Base-by-base conservation (phyloP, 2,888 invertebrate genomes). In the Sesia apiformis region DNA sequence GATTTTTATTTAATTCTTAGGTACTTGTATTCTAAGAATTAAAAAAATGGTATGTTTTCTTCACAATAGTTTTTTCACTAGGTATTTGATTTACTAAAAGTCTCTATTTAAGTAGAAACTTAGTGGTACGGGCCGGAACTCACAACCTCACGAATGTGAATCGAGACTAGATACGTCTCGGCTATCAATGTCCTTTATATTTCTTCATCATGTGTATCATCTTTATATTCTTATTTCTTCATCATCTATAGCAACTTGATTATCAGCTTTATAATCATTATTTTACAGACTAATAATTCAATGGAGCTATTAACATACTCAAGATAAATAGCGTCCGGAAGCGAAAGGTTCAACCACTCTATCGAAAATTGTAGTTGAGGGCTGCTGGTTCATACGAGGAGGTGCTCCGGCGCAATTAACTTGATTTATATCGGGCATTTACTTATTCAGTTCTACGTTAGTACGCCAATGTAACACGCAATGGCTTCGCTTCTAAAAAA, bases 391-490 rank as follows among this genome's bases (percentile, higher is more conserved):
- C 81, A 84, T 81, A 85, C 78, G 68, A 83, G 84, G 84, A 85
- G 86, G 85, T 84, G 81, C 84, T 76, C 74, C 70, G 67, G 72
- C 72, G 86, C 89, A 90, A 90, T 90, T 89, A 89, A 86, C 90
- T 86, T 90, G 90, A 90, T 90, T 89, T 90, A 90, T 87, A 76
- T 67, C 72, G 67, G 72, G 76, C 87, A 83, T 88, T 89, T 89
- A 87, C 88, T 87, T 87, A 88, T 87, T 86, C 85, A 88, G 81
- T 83, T 78, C 81, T 79, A 77, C 78, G 74, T 81, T 82, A 78
- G 78, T 78, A 74, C 76, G 78, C 81, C 67, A 67, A 65, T 61
- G 70, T 66, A 76, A 71, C 84, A 82, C 82, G 81, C 82, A 76
- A 82, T 67, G 65, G 58, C 57, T 64, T 60, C 58, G 63, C 64